These are phyloP conservation scores for Rhinoptilus africanus DNA, from an alignment of 2,113 vertebrate species.

Conservation along the genomic window DNA sequence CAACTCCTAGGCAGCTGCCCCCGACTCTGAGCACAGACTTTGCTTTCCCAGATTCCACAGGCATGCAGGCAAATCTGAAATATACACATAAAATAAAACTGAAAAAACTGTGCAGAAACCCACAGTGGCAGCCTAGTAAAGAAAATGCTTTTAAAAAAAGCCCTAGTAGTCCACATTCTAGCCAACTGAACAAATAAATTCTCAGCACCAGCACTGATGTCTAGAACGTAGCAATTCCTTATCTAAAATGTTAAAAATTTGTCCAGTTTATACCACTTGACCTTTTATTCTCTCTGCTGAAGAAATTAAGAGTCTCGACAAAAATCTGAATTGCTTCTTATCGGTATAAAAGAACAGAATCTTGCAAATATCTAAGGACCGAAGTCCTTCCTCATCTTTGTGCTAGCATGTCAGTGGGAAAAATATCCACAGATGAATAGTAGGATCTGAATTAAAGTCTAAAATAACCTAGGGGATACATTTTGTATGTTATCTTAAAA, in stretches of 20 bases:
- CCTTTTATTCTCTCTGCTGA: not conserved
- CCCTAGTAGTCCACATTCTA: not conserved
- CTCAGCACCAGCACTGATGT: not conserved
- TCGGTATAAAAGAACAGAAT: not conserved
- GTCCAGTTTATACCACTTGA: not conserved
- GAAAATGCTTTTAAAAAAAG: not conserved
- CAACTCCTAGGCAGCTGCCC: not conserved
- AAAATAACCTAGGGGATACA: not conserved
- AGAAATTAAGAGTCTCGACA: not conserved
- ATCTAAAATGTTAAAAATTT: not conserved
- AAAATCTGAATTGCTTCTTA: not conserved
- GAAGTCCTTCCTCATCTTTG: not conserved
- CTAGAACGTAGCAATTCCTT: not conserved
- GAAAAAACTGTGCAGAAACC: not conserved
- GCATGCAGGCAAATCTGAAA: not conserved
- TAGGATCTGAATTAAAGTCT: not conserved
- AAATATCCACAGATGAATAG: not conserved
- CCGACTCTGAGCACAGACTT: not conserved
- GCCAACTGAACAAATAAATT: not conserved
- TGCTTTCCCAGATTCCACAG: not conserved
- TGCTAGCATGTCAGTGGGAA: not conserved
- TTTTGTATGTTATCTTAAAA: not conserved
- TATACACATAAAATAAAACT: not conserved
- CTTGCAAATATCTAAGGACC: not conserved
- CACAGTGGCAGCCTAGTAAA: not conserved